Base-by-base conservation (phyloP, 2,888 invertebrate genomes). In the Scaptomyza caliginosa region DNA sequence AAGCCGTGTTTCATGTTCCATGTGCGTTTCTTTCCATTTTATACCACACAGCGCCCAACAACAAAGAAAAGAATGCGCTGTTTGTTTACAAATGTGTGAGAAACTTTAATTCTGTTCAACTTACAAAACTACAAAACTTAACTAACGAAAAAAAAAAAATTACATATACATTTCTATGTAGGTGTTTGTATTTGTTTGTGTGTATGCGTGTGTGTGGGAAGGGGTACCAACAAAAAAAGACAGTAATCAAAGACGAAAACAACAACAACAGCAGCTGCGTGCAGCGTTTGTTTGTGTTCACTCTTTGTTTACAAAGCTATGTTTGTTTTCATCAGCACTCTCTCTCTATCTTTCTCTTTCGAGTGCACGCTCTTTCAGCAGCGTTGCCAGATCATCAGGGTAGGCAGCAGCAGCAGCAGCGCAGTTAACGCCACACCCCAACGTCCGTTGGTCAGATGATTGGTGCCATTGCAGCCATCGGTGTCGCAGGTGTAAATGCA, bases 401-500 rank as follows among this genome's bases (percentile, higher is more conserved):
- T 8, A 17, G 50, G 32, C 40, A 51, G 13, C 55, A 69, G 46
- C 7, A 48, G 34, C 30, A 26, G 16, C 19, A 23, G 56, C 49
- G 1, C 48, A 7, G 43, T 45, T 8, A 28, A 5, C 30, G 59
- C 74, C 81, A 69, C 75, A 67, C 72, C 77, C 77, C 64, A 66
- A 24, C 26, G 49, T 32, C 56, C 48, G 17, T 8, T 5, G 32
- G n/a, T 34, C 69, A 55, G 24, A 51, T 36, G 67, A 21, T 34
- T 26, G 46, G 93, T 93, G n/a, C 93, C 90, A 92, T 98, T 98
- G 90, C 98, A 98, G 2, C 96, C 97, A 88, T 97, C 96, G 0
- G 94, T 93, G 57, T 92, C 92, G 86, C 98, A 98, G 0, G 97
- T 97, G 89, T 94, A 97, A 52, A 97, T 94, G 90, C 98, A 98